Evolutionary conservation across 92 coral and sea anemone genomes (phyloP), one percentile per base, ranked within the genome.

Genomic region (Meandrina meandrites): DNA sequence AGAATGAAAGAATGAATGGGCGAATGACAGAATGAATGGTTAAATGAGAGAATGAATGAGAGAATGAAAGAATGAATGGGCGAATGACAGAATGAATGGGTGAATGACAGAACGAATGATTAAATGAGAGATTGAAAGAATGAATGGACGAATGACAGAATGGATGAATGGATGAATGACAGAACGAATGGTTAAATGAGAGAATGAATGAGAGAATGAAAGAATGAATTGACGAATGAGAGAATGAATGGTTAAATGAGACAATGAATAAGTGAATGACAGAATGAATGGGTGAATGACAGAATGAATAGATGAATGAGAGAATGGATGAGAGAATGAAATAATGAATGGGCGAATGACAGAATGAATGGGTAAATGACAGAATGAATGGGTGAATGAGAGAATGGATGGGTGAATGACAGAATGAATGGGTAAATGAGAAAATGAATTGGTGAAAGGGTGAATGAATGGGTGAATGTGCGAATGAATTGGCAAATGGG

Each of bases 191-290:
- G 57, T 18, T 18, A 51, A 51, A 56, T 18, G 64, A 56, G 17
- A 18, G 30, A 34, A 19, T 48, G 68, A 79, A 19, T 48, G 69
- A 79, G 71, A 51, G 83, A 79, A 53, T 53, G 83, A 50, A 53
- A 2, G 83, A 50, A 3, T 51, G 19, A 53, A 28, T 13, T 10
- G 10, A 45, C 8, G 48, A 45, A 8, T 8, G 48, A 45, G 48
- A 3, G 48, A 45, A 8, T 8, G 48, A 54, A 1, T 4, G 60
- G 21, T 4, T 21, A 4, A 54, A 54, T 1, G 60, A 54, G 19
- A 3, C 30, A 21, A 48, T 22, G 67, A 51, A 6, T 53, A 24
- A 56, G 73, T 24, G 84, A 80, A 22, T 22, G 66, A 58, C 3
- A 6, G 28, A 3, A 24, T 1, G 27, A 58, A 21, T 21, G 22